Conservation (phyloP, 2,113 vertebrate species). For the Conger conger region DNA sequence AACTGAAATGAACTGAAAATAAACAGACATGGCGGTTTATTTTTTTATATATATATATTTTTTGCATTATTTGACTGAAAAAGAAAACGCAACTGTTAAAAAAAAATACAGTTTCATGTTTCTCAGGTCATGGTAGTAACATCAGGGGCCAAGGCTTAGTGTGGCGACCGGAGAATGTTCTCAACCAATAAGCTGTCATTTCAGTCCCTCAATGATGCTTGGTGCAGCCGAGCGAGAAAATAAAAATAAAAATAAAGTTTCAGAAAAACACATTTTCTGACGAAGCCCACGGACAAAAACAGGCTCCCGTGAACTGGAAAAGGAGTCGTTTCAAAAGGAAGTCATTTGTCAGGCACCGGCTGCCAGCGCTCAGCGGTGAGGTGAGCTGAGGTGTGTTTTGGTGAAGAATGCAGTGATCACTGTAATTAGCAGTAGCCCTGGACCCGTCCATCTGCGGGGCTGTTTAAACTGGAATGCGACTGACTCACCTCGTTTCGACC, state of each 20-base stretch:
- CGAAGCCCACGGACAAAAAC: conserved; percentile 8
- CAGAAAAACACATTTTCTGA: neutral
- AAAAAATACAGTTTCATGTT: neutral
- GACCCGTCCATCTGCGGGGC: conserved; percentile 64
- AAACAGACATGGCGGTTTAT: neutral
- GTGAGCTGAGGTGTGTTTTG: conserved; percentile 67
- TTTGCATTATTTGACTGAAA: neutral
- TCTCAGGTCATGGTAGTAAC: neutral
- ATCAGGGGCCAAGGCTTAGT: neutral
- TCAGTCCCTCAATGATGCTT: neutral
- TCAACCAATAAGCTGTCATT: too few species aligned
- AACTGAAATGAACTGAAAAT: neutral
- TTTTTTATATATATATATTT: too few species aligned
- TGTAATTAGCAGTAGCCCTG: conserved; percentile 68
- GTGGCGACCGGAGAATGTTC: neutral
- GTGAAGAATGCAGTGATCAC: conserved; percentile 72
- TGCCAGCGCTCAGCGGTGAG: conserved; percentile 63
- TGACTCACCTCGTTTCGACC: conserved; percentile 55
- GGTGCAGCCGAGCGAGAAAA: neutral
- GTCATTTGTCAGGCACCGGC: conserved; percentile 78
- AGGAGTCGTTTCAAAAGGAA: conserved; percentile 66
- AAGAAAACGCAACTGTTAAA: neutral
- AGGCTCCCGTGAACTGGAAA: neutral
- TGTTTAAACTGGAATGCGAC: conserved; percentile 65
- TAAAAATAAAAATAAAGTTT: neutral